These are phyloP conservation scores for Atta cephalotes DNA, from an alignment of 1,140 invertebrate species.

Conservation along the genomic window DNA sequence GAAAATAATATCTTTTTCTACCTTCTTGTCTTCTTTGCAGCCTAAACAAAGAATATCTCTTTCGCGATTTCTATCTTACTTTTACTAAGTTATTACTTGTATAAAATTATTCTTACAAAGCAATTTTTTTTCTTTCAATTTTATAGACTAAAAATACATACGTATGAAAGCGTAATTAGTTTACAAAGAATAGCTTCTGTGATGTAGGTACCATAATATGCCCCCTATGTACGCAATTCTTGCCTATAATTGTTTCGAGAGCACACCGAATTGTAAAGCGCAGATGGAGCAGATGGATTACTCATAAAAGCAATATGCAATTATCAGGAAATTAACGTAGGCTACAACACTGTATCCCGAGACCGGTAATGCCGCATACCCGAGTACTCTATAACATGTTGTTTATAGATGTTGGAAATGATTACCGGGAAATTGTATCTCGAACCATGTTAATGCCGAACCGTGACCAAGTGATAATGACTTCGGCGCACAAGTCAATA, in stretches of 20 bases:
- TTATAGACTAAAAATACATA: not conserved
- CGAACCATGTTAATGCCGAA: not conserved
- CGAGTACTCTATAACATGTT: not conserved
- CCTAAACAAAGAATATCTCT: not conserved
- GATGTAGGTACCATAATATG: not conserved
- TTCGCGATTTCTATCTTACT: not conserved
- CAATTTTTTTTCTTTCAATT: not conserved
- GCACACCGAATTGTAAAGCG: not conserved
- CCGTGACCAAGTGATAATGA: conserved; percentile 60
- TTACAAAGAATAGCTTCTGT: conserved; percentile 2
- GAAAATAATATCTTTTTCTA: not conserved
- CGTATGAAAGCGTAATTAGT: not conserved
- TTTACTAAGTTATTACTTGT: not conserved
- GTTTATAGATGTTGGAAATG: conserved; percentile 9
- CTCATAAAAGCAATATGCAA: conserved; percentile 21
- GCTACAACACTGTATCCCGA: not conserved
- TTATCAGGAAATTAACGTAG: conserved; percentile 20
- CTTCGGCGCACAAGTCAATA: conserved; percentile 39
- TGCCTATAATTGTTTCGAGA: not conserved
- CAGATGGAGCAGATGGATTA: not conserved
- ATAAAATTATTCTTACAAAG: not conserved
- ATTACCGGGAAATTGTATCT: not conserved
- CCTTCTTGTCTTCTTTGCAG: not conserved
- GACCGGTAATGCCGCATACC: not conserved
- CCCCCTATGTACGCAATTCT: not conserved